These are phyloP conservation scores for Ceramica pisi DNA, from an alignment of 2,888 invertebrate genomes.

Conservation along the genomic window DNA sequence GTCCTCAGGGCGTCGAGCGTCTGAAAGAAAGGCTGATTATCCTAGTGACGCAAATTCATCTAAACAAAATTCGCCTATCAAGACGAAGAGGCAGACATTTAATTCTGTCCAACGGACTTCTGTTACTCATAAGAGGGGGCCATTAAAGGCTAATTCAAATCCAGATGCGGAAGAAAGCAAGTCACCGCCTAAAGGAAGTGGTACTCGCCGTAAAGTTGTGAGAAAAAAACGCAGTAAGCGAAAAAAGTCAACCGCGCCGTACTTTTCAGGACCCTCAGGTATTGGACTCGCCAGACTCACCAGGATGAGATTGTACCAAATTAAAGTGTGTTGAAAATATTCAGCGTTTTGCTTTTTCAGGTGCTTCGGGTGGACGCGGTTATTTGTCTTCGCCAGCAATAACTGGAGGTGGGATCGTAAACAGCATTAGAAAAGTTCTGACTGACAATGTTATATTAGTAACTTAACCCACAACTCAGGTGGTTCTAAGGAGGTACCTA, in stretches of 20 bases:
- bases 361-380: constrained; percentile 38
- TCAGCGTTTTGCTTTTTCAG: constrained; percentile 60
- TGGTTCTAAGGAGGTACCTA: too few relatives aligned
- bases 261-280: constrained; percentile 54
- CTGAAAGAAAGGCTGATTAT: constrained; percentile 61
- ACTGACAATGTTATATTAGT: constrained; percentile 39
- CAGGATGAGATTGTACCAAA: constrained; percentile 15
- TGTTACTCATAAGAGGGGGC: neutral
- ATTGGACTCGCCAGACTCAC: constrained; percentile 51
- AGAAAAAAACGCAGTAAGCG: constrained; percentile 68
- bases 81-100: constrained; percentile 40
- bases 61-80: constrained; percentile 63
- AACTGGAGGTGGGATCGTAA: constrained; percentile 41
- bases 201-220: constrained; percentile 60
- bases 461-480: constrained; percentile 7
- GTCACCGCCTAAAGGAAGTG: constrained; percentile 7
- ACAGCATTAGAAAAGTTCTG: constrained; percentile 39
- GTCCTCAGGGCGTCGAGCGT: constrained; percentile 28
- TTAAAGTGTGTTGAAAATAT: constrained; percentile 37
- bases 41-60: constrained; percentile 47
- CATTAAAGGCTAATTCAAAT: constrained; percentile 34
- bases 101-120: constrained; percentile 26
- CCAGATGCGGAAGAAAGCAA: constrained; percentile 8
- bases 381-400: constrained; percentile 31
- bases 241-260: constrained; percentile 56